phyloP scores from a whole-genome alignment of 2,888 invertebrate genomes.

The Tanypteryx hageni region DNA sequence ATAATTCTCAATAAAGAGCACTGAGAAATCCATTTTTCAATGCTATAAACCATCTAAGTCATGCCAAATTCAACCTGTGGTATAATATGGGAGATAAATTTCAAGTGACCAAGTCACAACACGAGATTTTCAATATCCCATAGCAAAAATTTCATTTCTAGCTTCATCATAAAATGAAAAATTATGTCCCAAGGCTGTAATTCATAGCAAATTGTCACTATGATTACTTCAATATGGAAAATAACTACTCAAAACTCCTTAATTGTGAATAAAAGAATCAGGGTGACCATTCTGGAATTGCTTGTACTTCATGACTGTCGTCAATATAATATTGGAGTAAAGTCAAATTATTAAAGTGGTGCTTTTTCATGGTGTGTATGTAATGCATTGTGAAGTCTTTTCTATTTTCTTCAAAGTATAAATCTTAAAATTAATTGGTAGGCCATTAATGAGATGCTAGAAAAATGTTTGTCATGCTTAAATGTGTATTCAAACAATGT shows the following conservation, averaged over 20 bases:
- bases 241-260: not conserved
- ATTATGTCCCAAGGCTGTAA: too few species aligned
- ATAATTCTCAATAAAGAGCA: too few species aligned
- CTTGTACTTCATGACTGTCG: not conserved
- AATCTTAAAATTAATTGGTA: conserved; percentile 29
- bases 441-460: conserved; percentile 39
- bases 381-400: not conserved
- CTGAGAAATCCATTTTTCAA: too few species aligned
- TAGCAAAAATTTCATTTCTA: not conserved
- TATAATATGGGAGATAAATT: not conserved
- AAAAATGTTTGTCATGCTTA: not conserved
- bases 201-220: not conserved
- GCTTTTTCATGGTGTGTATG: not conserved
- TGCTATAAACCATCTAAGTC: too few species aligned
- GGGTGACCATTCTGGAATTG: not conserved
- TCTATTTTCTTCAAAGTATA: not conserved
- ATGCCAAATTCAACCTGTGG: too few species aligned
- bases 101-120: not conserved
- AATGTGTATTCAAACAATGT: conserved; percentile 6
- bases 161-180: too few species aligned
- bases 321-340: not conserved
- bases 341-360: conserved; percentile 1
- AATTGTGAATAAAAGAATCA: not conserved
- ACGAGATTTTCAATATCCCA: not conserved
- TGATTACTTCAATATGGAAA: not conserved